Base-by-base conservation (phyloP, 2,113 vertebrate genomes). In the Zingel zingel region DNA sequence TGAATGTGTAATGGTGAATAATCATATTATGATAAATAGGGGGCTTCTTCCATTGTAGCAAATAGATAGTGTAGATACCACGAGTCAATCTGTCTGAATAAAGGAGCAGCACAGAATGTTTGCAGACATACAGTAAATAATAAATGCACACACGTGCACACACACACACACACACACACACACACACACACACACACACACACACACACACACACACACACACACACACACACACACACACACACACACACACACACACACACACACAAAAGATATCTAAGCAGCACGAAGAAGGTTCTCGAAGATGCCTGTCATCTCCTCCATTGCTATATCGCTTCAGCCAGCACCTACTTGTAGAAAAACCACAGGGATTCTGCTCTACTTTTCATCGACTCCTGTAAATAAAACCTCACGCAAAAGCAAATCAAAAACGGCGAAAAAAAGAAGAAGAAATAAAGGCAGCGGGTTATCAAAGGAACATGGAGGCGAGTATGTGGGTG, bases 1-100 rank as follows among this genome's bases (percentile, higher is more conserved):
- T 83, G 81, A 51, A 88, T 77, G 89, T 91, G 91, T 84, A 90
- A 87, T 66, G 65, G 86, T 81, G 83, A 86, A 90, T 93, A 93
- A 93, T 93, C 85, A 87, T 83, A 92, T 92, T 88, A 89, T 88
- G 91, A 94, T 92, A 86, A 93, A 94, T 92, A 75, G 87, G 50
- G 48, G 82, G 59, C 72, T 53, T 82, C 77, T 82, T 64, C 67
- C 56, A 59, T 72, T 82, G 81, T 64, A 90, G 86, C 77, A 90
- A 91, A 93, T 53, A 85, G 81, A 91, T 88, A 79, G 71, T 73
- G 77, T 51, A 74, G 85, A 88, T 82, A 85, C 75, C 45, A 57
- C 45, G 0, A 90, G 87, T 91, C 74, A 86, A 93, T 91, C 79
- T 83, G 82, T 86, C 87, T 83, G 79, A 86, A 87, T 87, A 88